Evolutionary conservation across 2,888 invertebrate genomes (phyloP), one percentile per base, ranked within the genome.

Genomic region (Eurytoma californica): DNA sequence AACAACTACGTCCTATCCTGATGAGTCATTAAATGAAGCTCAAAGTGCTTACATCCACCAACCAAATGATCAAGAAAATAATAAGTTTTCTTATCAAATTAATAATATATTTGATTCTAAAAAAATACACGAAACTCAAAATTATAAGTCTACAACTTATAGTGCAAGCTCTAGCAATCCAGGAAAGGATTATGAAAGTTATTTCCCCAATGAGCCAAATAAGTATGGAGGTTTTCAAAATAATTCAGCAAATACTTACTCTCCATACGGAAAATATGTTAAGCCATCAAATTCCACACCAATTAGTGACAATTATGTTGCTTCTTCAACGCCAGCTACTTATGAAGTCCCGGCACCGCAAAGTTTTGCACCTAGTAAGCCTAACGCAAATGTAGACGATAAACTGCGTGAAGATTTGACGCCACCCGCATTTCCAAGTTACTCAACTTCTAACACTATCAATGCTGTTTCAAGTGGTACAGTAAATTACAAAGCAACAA

Each of bases 181-280:
- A 5, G 82, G 83, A 3, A 83, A 79, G 49, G 83, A 86, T 47
- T 87, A 86, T n/a, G 87, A 87, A 0, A 87, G 84, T 82, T 90
- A 90, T 69, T 89, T 88, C 39, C 89, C 90, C 0, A 85, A 84
- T 20, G 86, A 86, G 2, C 87, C 87, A 0, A 84, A 83, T 7
- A 86, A 86, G 66, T 85, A 87, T 24, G 87, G 87, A 0, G 88
- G 87, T 3, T 88, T 89, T 84, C 92, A 92, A 81, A 92, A 92
- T 81, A 92, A 92, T 82, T 91, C 91, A 14, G 82, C 87, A 3
- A 77, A 83, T 67, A 88, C 90, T 51, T 89, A 90, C 28, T 83
- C 86, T 58, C 91, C 92, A 9, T 93, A 93, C 68, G 92, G 92
- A 0, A 90, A 90, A 28, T 90, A 91, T 30, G 91, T 91, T 0